phyloP scores from a whole-genome alignment of 2,888 invertebrate species.

The Hololepta plana region DNA sequence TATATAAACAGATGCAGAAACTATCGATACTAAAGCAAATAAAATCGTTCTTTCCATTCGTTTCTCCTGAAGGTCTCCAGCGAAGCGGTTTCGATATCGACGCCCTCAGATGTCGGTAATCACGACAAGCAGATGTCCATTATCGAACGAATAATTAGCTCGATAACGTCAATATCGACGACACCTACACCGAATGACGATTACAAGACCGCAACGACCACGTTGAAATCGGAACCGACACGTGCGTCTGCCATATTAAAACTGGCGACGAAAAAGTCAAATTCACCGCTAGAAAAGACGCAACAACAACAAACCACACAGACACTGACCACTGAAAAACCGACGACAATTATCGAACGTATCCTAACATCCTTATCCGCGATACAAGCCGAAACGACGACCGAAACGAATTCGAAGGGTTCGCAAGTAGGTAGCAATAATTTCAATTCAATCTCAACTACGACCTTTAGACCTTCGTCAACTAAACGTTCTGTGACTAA shows the following conservation, averaged over 20 bases:
- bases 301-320: too few species aligned
- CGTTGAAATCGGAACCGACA: constrained; percentile 12
- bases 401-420: constrained; percentile 14
- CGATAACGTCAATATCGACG: constrained; percentile 24
- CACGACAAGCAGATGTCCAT: constrained; percentile 22
- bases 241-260: constrained; percentile 23
- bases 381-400: constrained; percentile 20
- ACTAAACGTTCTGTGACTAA: constrained; percentile 5
- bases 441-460: constrained; percentile 19
- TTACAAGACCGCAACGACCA: constrained; percentile 11
- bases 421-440: constrained; percentile 24
- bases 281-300: too few species aligned
- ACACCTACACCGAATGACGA: constrained; percentile 14
- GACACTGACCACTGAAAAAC: constrained; percentile 24
- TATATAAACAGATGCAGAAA: too few species aligned
- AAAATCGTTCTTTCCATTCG: too few species aligned
- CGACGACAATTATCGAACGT: constrained; percentile 26
- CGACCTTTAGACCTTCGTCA: constrained; percentile 7
- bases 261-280: constrained; percentile 21
- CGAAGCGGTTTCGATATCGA: constrained; percentile 7
- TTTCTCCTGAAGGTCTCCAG: constrained; percentile 10
- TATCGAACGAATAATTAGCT: constrained; percentile 26
- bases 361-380: constrained; percentile 25
- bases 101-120: too few species aligned
- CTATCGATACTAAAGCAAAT: too few species aligned